These are phyloP conservation scores for Spilogale gracilis DNA, from an alignment of 2,113 vertebrate species.

Conservation along the genomic window DNA sequence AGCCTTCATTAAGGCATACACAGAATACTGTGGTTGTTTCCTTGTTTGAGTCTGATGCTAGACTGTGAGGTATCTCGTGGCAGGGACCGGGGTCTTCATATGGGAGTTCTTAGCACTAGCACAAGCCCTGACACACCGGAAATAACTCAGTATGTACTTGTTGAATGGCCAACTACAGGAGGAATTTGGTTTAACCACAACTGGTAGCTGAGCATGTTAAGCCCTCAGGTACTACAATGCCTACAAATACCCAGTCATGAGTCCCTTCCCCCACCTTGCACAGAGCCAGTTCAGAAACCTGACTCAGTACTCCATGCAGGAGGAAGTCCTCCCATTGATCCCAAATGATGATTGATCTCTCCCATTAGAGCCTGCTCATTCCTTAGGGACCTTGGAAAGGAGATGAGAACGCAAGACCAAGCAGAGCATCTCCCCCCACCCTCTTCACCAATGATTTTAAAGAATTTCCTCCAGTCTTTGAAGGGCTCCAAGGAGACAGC, in stretches of 20 bases:
- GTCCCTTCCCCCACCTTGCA: not conserved
- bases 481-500: not conserved
- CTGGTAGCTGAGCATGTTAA: not conserved
- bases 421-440: constrained; percentile 1
- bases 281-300: constrained; percentile 36
- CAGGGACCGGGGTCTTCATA: not conserved
- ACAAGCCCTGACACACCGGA: not conserved
- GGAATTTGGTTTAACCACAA: constrained; percentile 29
- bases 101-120: constrained; percentile 43
- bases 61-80: not conserved
- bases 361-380: constrained; percentile 66
- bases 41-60: not conserved
- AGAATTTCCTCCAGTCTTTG: constrained; percentile 50
- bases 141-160: constrained; percentile 12
- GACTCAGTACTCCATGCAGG: constrained; percentile 26
- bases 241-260: not conserved
- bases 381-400: constrained; percentile 49
- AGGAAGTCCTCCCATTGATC: constrained; percentile 62
- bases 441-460: constrained; percentile 40
- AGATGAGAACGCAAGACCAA: constrained; percentile 66
- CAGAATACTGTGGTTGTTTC: constrained; percentile 10
- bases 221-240: not conserved
- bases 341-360: constrained; percentile 71
- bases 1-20: not conserved
- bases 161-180: not conserved